Base-by-base conservation (phyloP, 2,888 invertebrate genomes). In the Polyploca ridens region DNA sequence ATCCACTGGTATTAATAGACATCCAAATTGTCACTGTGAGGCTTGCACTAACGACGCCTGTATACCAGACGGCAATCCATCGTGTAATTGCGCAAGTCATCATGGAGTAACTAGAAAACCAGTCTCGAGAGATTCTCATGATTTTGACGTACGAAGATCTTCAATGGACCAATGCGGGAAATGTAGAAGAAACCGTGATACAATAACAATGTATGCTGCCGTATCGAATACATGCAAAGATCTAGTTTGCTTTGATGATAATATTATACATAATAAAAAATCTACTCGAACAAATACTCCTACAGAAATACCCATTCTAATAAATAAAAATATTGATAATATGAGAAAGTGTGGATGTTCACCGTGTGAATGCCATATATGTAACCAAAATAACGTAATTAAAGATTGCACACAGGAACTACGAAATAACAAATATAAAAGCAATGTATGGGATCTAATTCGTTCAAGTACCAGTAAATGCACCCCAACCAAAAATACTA, bases 81-180 rank as follows among this genome's bases (percentile, higher is more conserved):
- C 73, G 4, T 91, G 87, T 69, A 78, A 70, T 63, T 90, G 88
- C 71, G 81, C 82, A 58, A 77, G 71, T 58, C 73, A 71, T 27
- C 79, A 73, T n/a, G 79, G 69, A 64, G 64, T 84, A 1, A 79
- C 83, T 69, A 83, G 70, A 38, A 90, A 89, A 77, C 83, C 86
- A 5, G 70, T 84, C 27, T 75, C 81, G 65, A 77, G 74, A 65
- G 77, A 82, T 58, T 76, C 68, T 60, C 73, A 78, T 54, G 85
- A 89, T 68, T 87, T 80, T 67, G 89, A 88, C 68, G 83, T 89
- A 66, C 81, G 79, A 38, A 79, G 77, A 64, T 74, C 82, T 46
- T 65, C 69, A 33, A 11, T 68, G 44, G 62, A 64, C 13, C 68
- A 71, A 63, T 4, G 63, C 14, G 7, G 73, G 67, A 19, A 19